Evolutionary conservation across 2,797 vertebrate species (phyloP).

Genomic region (Onychomys leucogaster): DNA sequence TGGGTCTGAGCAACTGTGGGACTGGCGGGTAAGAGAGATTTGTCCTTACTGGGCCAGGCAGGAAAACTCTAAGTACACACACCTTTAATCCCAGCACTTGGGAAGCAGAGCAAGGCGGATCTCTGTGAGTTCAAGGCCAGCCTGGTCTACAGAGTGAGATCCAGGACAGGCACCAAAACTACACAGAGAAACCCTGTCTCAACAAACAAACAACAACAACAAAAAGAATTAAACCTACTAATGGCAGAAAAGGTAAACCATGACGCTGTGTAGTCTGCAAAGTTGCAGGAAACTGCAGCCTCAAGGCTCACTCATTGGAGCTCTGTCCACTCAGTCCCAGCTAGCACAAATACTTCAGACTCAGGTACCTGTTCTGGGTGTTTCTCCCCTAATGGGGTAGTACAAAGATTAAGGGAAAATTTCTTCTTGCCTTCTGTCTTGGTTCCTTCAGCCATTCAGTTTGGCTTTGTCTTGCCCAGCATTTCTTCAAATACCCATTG

Average conservation of each 20-base stretch:
- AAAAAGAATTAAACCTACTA: background rate
- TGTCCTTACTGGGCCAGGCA: no score
- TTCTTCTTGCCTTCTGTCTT: background rate
- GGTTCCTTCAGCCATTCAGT: background rate
- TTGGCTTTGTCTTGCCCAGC: background rate
- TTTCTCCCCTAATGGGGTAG: background rate
- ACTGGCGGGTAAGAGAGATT: no score
- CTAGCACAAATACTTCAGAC: background rate
- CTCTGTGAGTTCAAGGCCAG: no score
- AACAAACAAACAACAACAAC: no score
- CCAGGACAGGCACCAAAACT: no score
- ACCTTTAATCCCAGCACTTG: no score
- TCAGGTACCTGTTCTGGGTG: background rate
- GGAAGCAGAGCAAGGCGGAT: no score
- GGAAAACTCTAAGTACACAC: no score
- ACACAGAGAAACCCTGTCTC: no score
- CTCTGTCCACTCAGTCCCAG: background rate
- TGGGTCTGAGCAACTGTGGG: no score
- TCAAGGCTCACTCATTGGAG: background rate
- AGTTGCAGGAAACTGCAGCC: background rate
- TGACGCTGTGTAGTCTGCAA: no score
- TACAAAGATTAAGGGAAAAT: background rate
- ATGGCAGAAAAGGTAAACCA: background rate
- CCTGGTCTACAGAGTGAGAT: no score
- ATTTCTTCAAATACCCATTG: background rate